A percentile compares a stretch with the other conserved stretches of the same genome.
These are phyloP conservation scores for Ridgeia piscesae DNA, from an alignment of 1,140 invertebrate species.

Conservation along the genomic window DNA sequence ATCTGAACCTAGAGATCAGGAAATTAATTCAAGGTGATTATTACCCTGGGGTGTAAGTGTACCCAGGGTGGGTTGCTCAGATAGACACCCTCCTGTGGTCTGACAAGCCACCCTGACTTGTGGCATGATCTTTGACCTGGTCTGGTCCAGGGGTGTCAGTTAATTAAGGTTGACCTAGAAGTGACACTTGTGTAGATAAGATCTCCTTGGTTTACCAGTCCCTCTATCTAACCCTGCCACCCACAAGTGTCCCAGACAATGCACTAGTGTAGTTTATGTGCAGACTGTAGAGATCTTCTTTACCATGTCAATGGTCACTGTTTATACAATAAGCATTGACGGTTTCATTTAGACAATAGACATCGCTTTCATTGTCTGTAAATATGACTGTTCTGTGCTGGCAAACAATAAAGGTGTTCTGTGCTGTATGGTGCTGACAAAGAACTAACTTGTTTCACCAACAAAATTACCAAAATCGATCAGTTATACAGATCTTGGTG, in stretches of 20 bases:
- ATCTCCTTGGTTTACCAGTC: not conserved
- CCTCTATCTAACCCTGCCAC: not conserved
- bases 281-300: too few relatives aligned
- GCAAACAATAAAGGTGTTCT: not conserved
- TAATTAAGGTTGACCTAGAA: not conserved
- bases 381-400: not conserved
- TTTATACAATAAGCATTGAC: not conserved
- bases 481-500: too few relatives aligned
- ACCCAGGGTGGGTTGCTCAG: not conserved
- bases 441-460: too few relatives aligned
- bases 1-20: not conserved
- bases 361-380: not conserved
- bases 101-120: not conserved
- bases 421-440: not conserved
- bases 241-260: not conserved
- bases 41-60: not conserved
- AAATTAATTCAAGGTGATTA: not conserved
- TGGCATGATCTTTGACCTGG: not conserved
- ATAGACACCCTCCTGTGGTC: not conserved
- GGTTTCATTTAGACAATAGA: not conserved
- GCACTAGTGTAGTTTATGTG: not conserved
- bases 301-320: too few relatives aligned
- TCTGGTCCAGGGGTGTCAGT: not conserved
- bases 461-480: too few relatives aligned
- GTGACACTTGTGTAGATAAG: not conserved